phyloP scores from a whole-genome alignment of 2,113 vertebrate genomes.

The Chrysochloris asiatica region DNA sequence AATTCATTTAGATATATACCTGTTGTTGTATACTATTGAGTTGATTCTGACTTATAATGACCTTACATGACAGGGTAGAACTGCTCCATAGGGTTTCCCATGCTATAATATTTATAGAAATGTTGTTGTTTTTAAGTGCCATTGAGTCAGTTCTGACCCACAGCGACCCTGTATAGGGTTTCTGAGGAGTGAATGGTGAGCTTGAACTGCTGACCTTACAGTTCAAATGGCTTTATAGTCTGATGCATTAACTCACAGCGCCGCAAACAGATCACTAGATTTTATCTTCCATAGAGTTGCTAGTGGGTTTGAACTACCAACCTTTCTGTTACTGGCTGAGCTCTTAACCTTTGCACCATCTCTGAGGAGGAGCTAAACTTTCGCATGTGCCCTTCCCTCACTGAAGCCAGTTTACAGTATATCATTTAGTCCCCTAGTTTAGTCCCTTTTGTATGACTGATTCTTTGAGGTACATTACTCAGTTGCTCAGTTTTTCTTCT shows the following conservation, averaged over 20 bases:
- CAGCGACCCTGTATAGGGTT: too few species aligned
- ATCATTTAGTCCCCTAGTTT: neutral
- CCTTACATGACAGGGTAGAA: neutral
- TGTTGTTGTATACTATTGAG: neutral
- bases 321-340: too few species aligned
- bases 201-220: too few species aligned
- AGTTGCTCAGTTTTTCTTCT: neutral
- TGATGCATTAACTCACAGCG: too few species aligned
- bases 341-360: too few species aligned
- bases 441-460: neutral
- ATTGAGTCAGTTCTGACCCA: too few species aligned
- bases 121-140: too few species aligned
- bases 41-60: neutral
- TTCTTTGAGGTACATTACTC: slow-evolving; percentile 17
- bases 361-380: neutral
- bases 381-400: neutral
- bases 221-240: too few species aligned
- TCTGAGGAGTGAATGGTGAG: too few species aligned
- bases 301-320: too few species aligned
- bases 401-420: neutral
- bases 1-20: neutral
- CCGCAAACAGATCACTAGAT: too few species aligned
- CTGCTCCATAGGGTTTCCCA: neutral
- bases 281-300: neutral
- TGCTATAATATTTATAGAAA: neutral